Evolutionary conservation across 30 jellyfish, hydroid and myxozoan genomes (phyloP).

Genomic region (Cassiopea andromeda): DNA sequence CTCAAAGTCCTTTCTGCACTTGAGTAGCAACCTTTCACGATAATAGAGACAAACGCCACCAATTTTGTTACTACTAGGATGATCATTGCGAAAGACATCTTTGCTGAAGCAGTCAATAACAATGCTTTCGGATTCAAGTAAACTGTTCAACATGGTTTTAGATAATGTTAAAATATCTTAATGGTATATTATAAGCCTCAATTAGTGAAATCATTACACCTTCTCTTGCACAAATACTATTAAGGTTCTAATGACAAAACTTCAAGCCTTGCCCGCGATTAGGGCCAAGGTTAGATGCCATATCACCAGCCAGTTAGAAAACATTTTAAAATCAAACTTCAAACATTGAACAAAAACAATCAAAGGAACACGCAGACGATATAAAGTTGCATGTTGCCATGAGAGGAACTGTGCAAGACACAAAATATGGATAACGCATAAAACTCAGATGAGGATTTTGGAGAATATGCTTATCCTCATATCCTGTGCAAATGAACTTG

Average conservation of each 20-base stretch:
- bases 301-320: not conserved
- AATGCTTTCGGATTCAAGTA: not conserved
- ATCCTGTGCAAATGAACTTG: not conserved
- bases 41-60: not conserved
- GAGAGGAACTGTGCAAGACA: not conserved
- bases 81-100: not conserved
- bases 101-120: not conserved
- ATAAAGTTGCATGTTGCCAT: not conserved
- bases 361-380: not conserved
- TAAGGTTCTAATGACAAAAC: constrained; percentile 60
- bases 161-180: constrained; percentile 52
- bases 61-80: not conserved
- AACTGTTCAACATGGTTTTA: not conserved
- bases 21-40: constrained; percentile 11
- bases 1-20: constrained; percentile 2
- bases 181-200: constrained; percentile 53
- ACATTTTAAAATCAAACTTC: not conserved
- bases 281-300: constrained; percentile 36
- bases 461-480: not conserved
- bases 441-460: not conserved
- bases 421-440: not conserved
- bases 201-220: constrained; percentile 31
- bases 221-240: constrained; percentile 63
- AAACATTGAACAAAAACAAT: no score
- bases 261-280: constrained; percentile 12